A percentile compares a stretch with the other conserved stretches of the same genome.
Evolutionary conservation across 2,888 invertebrate species (phyloP).

Genomic region (Chydorus sphaericus): DNA sequence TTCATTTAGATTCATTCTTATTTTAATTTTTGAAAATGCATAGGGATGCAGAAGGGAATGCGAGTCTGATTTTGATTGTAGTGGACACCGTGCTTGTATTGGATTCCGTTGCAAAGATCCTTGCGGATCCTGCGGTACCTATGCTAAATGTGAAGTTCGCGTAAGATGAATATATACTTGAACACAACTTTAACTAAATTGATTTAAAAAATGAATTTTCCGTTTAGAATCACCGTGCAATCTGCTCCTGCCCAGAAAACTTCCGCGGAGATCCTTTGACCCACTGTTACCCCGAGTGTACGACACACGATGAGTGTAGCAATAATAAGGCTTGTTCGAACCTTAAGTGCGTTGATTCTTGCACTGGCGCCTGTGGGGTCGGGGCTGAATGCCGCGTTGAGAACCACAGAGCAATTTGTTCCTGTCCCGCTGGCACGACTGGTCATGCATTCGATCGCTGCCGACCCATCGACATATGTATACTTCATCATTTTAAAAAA

Average conservation of each 20-base stretch:
- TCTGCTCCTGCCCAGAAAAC: constrained; percentile 33
- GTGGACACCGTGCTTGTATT: constrained; percentile 45
- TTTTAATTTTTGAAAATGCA: too few relatives aligned
- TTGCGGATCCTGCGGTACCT: constrained; percentile 52
- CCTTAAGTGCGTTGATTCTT: constrained; percentile 68
- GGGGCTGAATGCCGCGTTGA: constrained; percentile 63
- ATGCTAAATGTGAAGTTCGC: constrained; percentile 55
- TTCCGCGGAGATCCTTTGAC: constrained; percentile 62
- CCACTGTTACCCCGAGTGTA: constrained; percentile 66
- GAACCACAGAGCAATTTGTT: constrained; percentile 64
- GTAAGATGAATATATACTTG: constrained; percentile 36
- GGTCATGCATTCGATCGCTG: constrained; percentile 71
- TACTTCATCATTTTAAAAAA: too few relatives aligned
- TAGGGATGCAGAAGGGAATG: constrained; percentile 24
- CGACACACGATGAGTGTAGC: constrained; percentile 63
- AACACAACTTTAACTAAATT: too few relatives aligned
- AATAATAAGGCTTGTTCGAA: constrained; percentile 52
- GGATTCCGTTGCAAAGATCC: constrained; percentile 61
- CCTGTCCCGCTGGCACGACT: constrained; percentile 48
- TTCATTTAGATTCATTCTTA: too few relatives aligned
- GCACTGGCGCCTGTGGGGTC: constrained; percentile 55
- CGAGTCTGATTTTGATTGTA: constrained; percentile 23
- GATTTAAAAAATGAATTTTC: background rate
- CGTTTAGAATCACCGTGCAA: constrained; percentile 17
- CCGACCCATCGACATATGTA: constrained; percentile 63